These are phyloP conservation scores for Pantherophis vulpinus DNA, from an alignment of 2,797 vertebrate species.

Conservation along the genomic window DNA sequence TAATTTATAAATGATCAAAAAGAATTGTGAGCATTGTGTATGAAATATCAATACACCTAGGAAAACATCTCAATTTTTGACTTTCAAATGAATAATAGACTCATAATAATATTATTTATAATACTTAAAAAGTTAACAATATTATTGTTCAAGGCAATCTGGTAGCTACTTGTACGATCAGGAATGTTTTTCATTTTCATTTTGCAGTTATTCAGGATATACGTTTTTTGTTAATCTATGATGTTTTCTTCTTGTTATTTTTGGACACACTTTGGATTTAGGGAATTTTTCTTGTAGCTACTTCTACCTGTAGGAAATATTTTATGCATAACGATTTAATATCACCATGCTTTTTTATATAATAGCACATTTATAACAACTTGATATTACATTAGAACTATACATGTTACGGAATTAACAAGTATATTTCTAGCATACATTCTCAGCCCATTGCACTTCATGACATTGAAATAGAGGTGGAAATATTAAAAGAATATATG, in stretches of 20 bases:
- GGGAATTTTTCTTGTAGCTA: background rate
- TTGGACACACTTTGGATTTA: background rate
- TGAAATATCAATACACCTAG: background rate
- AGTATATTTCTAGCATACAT: too few species aligned
- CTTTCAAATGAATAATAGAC: conserved; percentile 34
- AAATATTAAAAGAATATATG: too few species aligned
- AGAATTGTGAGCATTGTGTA: background rate
- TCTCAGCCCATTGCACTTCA: too few species aligned
- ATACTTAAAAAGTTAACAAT: conserved; percentile 22
- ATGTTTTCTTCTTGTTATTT: background rate
- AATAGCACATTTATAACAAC: conserved; percentile 1
- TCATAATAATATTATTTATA: conserved; percentile 18
- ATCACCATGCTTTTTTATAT: background rate
- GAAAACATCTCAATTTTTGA: conserved; percentile 21
- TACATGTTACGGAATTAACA: too few species aligned
- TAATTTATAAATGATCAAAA: conserved; percentile 13
- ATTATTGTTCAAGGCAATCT: conserved; percentile 36
- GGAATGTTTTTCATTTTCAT: conserved; percentile 29
- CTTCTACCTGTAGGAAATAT: background rate
- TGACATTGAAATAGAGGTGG: too few species aligned
- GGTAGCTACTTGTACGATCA: conserved; percentile 26
- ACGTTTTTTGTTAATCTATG: conserved; percentile 5
- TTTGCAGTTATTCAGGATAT: conserved; percentile 27
- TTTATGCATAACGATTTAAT: background rate
- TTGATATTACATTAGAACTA: background rate